A percentile compares a stretch with the other conserved stretches of the same genome.
phyloP scores from a whole-genome alignment of 2,888 invertebrate species.

The Cantharis nigra region DNA sequence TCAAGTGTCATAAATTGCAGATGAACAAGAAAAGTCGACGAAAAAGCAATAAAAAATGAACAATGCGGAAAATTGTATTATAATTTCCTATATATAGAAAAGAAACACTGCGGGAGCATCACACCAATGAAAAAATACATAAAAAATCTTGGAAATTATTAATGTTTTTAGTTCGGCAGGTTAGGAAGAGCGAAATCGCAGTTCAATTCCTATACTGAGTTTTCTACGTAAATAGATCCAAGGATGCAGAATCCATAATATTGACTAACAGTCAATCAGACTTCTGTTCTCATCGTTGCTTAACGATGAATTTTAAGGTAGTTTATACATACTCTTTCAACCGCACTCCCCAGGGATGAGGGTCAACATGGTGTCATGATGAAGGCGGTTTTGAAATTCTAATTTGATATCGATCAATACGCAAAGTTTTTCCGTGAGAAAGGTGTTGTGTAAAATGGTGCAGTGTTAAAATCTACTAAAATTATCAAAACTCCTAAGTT shows the following conservation, averaged over 20 bases:
- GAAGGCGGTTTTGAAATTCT: too few relatives aligned
- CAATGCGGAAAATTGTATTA: not conserved
- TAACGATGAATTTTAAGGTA: not conserved
- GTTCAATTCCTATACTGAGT: too few relatives aligned
- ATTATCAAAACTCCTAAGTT: too few relatives aligned
- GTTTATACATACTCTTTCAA: not conserved
- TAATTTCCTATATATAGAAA: not conserved
- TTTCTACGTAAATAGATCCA: too few relatives aligned
- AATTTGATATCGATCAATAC: too few relatives aligned
- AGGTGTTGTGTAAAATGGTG: too few relatives aligned
- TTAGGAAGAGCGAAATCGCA: too few relatives aligned
- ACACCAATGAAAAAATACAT: not conserved
- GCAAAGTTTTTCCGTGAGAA: too few relatives aligned
- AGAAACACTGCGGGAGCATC: not conserved
- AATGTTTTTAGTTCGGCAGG: not conserved
- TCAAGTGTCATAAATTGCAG: not conserved
- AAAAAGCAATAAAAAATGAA: not conserved
- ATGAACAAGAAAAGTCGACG: not conserved
- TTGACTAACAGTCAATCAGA: not conserved
- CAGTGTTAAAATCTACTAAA: too few relatives aligned
- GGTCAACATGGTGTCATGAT: not conserved
- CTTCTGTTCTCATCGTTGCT: not conserved
- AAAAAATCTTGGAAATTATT: not conserved
- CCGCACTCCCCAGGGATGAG: not conserved
- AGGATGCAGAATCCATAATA: not conserved